Evolutionary conservation across 2,113 vertebrate species (phyloP).

Genomic region (Eudorcas thomsonii): DNA sequence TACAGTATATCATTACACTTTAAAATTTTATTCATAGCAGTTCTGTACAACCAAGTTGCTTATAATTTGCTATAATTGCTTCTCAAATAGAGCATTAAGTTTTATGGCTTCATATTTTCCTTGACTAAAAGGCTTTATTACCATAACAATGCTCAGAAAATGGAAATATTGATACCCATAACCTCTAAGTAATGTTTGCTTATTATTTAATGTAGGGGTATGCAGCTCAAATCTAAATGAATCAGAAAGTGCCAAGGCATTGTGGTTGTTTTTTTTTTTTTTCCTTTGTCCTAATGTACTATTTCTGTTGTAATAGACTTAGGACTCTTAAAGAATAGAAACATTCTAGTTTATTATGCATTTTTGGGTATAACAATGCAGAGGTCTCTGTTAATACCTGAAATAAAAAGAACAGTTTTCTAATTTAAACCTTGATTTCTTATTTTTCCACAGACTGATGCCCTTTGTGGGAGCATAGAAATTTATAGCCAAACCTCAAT

Average conservation of each 20-base stretch:
- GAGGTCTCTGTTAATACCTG: conserved; percentile 2
- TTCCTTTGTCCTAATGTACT: neutral
- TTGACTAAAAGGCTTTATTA: conserved; percentile 74
- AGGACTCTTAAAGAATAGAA: neutral
- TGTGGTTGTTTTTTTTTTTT: neutral
- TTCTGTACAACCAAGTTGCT: conserved; percentile 70
- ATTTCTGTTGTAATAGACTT: conserved; percentile 40
- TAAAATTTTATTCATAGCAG: conserved; percentile 75
- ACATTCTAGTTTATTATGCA: neutral
- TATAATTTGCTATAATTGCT: conserved; percentile 76
- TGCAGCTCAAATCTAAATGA: conserved; percentile 59
- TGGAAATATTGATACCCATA: conserved; percentile 64
- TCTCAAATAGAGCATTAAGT: conserved; percentile 75
- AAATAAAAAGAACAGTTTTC: conserved; percentile 45
- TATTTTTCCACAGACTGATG: conserved; percentile 41
- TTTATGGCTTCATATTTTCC: conserved; percentile 73
- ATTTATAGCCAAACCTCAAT: conserved; percentile 68
- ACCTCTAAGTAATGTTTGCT: conserved; percentile 64
- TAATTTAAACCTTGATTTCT: conserved; percentile 35
- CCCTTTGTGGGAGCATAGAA: conserved; percentile 65
- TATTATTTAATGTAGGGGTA: conserved; percentile 66
- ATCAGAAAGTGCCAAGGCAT: conserved; percentile 31
- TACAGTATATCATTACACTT: conserved; percentile 74
- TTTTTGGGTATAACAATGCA: neutral
- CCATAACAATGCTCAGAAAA: conserved; percentile 51